Evolutionary conservation across 2,797 vertebrate genomes (phyloP), one percentile per base, ranked within the genome.

Genomic region (Parauchenoglanis ngamensis): DNA sequence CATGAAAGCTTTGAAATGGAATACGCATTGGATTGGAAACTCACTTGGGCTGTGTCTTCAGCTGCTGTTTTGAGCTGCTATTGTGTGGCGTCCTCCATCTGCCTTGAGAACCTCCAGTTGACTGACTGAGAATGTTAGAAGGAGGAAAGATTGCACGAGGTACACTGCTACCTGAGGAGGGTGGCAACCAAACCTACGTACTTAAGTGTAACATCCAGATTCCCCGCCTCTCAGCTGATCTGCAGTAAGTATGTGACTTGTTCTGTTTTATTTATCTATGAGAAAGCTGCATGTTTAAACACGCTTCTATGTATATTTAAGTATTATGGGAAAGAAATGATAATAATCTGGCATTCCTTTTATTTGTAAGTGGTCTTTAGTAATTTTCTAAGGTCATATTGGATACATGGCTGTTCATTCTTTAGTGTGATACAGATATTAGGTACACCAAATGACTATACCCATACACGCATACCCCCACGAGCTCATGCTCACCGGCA

Each of bases 81-180:
- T 89, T 91, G 88, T 92, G 90, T 88, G 87, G 84, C 83, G 93
- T 82, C 91, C 88, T 94, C 94, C 93, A 93, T 93, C 91, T 91
- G 92, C 90, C 85, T 88, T 87, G 84, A 91, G 89, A 91, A 90
- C 82, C 72, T 93, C 88, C 83, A 76, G 56, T 82, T 90, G 91
- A 92, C 88, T 88, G 88, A 87, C 79, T 90, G 91, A 89, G 80
- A 72, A 72, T 31, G 86, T 90, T 84, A 90, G 90, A 85, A 89
- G 87, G 88, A 90, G 91, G 88, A 89, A 89, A 91, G 91, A 91
- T 90, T 92, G 91, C 92, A 72, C 11, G 92, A 93, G 92, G 91
- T 93, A 89, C 87, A 89, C 90, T 86, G 92, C 92, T 93, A 93
- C 91, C 93, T 92, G 93, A 92, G 90, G 94, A 92, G 91, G 91